Conservation (phyloP, 35 echinoderm and acorn worm species). For the Apostichopus parvimensis region DNA sequence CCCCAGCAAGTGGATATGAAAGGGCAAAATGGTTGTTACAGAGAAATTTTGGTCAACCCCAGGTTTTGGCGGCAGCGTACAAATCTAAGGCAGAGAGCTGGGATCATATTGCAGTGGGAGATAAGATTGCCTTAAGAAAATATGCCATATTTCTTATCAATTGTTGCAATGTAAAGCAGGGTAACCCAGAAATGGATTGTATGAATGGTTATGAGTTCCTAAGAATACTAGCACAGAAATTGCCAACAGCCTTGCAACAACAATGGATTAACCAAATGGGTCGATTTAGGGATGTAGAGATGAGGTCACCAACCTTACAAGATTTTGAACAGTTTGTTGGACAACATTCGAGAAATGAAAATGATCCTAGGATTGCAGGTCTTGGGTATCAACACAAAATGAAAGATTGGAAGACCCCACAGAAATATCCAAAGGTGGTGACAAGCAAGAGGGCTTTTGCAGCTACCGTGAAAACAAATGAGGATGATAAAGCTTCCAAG, state of each 20-base stretch:
- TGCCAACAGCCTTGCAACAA: slow-evolving; percentile 54
- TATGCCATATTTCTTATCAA: slow-evolving; percentile 58
- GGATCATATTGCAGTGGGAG: slow-evolving; percentile 34
- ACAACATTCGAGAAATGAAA: slow-evolving; percentile 52
- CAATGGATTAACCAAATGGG: slow-evolving; percentile 58
- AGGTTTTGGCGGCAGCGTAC: slow-evolving; percentile 49
- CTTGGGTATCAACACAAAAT: slow-evolving; percentile 53
- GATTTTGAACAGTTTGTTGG: slow-evolving; percentile 67
- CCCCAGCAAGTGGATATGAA: slow-evolving; percentile 14
- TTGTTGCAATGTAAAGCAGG: slow-evolving; percentile 56
- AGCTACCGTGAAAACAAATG: not conserved
- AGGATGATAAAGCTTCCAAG: not conserved
- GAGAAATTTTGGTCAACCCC: slow-evolving; percentile 67
- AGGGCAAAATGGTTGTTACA: slow-evolving; percentile 50
- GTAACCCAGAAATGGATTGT: slow-evolving; percentile 55
- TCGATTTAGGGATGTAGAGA: not conserved
- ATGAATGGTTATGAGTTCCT: slow-evolving; percentile 55
- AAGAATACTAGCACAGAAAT: slow-evolving; percentile 36
- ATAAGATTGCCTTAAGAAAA: not conserved
- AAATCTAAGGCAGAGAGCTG: slow-evolving; percentile 51
- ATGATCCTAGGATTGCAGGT: slow-evolving; percentile 42
- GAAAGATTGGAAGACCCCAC: not conserved
- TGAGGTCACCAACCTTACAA: slow-evolving; percentile 35
- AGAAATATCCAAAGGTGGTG: not conserved
- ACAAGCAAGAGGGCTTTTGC: slow-evolving; percentile 29